Evolutionary conservation across 2,797 vertebrate genomes (phyloP).

Genomic region (Heteromormyrus szaboi): DNA sequence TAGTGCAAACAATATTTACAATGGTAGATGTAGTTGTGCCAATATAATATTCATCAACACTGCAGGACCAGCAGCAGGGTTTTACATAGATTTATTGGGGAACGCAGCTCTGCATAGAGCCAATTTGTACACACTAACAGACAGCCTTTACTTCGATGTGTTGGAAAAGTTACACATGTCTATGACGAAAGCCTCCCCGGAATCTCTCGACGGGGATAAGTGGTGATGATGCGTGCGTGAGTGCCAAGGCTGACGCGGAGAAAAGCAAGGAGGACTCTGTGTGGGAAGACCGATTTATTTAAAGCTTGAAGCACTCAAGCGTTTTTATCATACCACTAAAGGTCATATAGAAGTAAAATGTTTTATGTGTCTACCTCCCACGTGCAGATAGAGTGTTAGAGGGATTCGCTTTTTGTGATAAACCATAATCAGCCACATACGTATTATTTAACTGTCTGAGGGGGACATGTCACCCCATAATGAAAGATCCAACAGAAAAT

Average conservation of each 20-base stretch:
- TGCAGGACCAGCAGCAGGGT: background rate
- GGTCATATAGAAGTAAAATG: background rate
- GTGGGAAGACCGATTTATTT: background rate
- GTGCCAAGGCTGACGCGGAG: background rate
- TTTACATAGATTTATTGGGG: background rate
- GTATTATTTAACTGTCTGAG: background rate
- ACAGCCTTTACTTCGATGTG: background rate
- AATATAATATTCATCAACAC: background rate
- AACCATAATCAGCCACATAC: background rate
- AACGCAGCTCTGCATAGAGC: background rate
- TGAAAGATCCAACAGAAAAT: background rate
- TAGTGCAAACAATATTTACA: background rate
- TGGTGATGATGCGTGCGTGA: background rate
- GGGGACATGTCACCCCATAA: background rate
- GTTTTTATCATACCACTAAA: background rate
- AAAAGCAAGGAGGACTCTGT: background rate
- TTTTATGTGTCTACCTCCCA: background rate
- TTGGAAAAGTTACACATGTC: background rate
- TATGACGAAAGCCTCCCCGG: background rate
- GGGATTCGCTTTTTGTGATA: background rate
- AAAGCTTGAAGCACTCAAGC: background rate
- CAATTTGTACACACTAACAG: background rate
- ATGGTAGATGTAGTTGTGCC: background rate
- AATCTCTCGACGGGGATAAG: background rate
- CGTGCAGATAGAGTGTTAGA: background rate